Percentiles rank a stretch among this genome's conserved stretches.
Conservation (phyloP, 2,113 vertebrate genomes). For the Callithrix jacchus region DNA sequence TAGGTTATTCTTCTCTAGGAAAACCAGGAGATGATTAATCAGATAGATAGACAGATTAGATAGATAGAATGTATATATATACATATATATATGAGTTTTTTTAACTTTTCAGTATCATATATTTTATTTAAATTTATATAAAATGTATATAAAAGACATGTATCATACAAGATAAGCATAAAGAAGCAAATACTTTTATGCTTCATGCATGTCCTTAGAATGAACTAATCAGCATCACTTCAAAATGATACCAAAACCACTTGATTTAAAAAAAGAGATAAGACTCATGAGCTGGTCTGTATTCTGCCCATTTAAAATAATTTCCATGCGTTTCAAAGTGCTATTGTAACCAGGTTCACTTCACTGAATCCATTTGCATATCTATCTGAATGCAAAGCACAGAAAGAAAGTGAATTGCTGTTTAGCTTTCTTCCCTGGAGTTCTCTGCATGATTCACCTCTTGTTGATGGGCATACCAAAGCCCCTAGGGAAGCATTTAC, state of each 20-base stretch:
- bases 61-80: not conserved
- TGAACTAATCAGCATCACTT: conserved; percentile 54
- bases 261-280: conserved; percentile 44
- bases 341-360: conserved; percentile 33
- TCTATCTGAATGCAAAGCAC: conserved; percentile 66
- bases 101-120: not conserved
- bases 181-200: not conserved
- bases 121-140: conserved; percentile 13
- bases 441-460: conserved; percentile 63
- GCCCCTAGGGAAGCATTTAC: conserved; percentile 59
- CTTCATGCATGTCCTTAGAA: conserved; percentile 31
- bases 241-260: conserved; percentile 39
- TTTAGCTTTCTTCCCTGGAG: conserved; percentile 62
- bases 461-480: not conserved
- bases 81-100: not conserved
- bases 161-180: not conserved
- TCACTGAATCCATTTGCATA: conserved; percentile 62
- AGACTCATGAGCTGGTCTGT: conserved; percentile 49
- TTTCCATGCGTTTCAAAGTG: conserved; percentile 60
- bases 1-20: not conserved
- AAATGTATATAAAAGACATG: not conserved
- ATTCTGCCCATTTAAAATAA: conserved; percentile 68
- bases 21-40: not conserved
- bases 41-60: fast-evolving
- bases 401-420: conserved; percentile 71